Evolutionary conservation across 2,888 invertebrate genomes (phyloP).

Genomic region (Lampropteryx suffumata): DNA sequence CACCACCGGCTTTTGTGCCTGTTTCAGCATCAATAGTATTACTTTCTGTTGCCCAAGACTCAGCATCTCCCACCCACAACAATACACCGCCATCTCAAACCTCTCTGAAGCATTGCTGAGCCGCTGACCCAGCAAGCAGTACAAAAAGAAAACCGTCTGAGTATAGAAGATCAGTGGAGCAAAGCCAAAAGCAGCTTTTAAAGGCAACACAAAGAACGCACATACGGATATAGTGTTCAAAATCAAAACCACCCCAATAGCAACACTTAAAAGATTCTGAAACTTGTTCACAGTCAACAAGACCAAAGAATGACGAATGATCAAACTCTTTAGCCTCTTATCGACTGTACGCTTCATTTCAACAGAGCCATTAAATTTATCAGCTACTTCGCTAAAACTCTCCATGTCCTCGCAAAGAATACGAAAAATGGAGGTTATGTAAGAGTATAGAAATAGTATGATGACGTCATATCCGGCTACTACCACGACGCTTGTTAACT

Average conservation of each 20-base stretch:
- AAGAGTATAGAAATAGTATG: constrained; percentile 44
- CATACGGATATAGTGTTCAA: constrained; percentile 42
- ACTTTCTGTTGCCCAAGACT: constrained; percentile 35
- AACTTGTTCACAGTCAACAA: constrained; percentile 41
- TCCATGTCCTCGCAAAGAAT: constrained; percentile 42
- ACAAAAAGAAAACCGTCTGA: constrained; percentile 45
- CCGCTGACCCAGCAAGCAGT: constrained; percentile 49
- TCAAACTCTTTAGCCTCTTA: constrained; percentile 35
- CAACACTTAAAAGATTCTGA: constrained; percentile 38
- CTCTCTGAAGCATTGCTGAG: constrained; percentile 47
- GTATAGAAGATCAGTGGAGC: constrained; percentile 40
- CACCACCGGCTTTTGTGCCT: constrained; percentile 47
- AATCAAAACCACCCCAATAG: constrained; percentile 41
- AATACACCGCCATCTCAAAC: constrained; percentile 47
- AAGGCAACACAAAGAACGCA: constrained; percentile 44
- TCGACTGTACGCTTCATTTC: constrained; percentile 24
- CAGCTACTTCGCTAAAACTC: constrained; percentile 26
- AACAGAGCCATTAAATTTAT: constrained; percentile 18
- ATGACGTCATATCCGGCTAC: constrained; percentile 41
- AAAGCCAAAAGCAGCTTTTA: constrained; percentile 41
- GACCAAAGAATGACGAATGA: constrained; percentile 38
- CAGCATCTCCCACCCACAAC: constrained; percentile 52
- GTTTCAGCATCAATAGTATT: constrained; percentile 45
- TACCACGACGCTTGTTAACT: constrained; percentile 34
- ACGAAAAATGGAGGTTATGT: constrained; percentile 43